Conservation (phyloP, 1,140 invertebrate species). For the Aphelenchoides besseyi region DNA sequence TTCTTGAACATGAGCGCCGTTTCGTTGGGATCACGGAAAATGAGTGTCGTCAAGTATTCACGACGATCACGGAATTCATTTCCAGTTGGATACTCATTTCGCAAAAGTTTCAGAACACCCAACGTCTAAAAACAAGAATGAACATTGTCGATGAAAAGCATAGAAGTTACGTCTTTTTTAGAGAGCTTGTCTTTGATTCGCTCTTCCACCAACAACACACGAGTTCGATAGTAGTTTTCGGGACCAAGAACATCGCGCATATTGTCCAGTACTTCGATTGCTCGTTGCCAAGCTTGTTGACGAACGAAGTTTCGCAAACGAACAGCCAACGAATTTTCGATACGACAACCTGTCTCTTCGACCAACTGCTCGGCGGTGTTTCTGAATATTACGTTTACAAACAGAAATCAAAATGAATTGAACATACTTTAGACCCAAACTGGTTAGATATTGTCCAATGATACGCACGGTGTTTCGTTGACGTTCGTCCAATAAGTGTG, state of each 20-base stretch:
- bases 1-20: background rate
- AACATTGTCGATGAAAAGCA: background rate
- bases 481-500: constrained; percentile 29
- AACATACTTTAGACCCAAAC: constrained; percentile 42
- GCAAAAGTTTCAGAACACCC: constrained; percentile 38
- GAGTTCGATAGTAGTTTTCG: constrained; percentile 32
- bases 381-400: constrained; percentile 11
- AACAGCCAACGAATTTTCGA: constrained; percentile 39
- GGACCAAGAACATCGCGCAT: constrained; percentile 28
- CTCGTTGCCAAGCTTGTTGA: constrained; percentile 27
- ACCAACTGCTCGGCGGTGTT: constrained; percentile 48
- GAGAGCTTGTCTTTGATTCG: constrained; percentile 36
- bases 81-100: constrained; percentile 44
- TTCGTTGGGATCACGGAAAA: constrained; percentile 29
- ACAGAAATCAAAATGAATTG: constrained; percentile 22
- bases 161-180: constrained; percentile 33
- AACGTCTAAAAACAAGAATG: constrained; percentile 24
- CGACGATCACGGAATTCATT: constrained; percentile 34
- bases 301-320: constrained; percentile 28
- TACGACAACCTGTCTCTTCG: constrained; percentile 49
- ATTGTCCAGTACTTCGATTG: constrained; percentile 42
- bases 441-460: constrained; percentile 48
- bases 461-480: constrained; percentile 47
- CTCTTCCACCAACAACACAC: constrained; percentile 47
- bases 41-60: constrained; percentile 32